These are phyloP conservation scores for Potamilus streckersoni DNA, from an alignment of 1,140 invertebrate genomes.

Conservation along the genomic window DNA sequence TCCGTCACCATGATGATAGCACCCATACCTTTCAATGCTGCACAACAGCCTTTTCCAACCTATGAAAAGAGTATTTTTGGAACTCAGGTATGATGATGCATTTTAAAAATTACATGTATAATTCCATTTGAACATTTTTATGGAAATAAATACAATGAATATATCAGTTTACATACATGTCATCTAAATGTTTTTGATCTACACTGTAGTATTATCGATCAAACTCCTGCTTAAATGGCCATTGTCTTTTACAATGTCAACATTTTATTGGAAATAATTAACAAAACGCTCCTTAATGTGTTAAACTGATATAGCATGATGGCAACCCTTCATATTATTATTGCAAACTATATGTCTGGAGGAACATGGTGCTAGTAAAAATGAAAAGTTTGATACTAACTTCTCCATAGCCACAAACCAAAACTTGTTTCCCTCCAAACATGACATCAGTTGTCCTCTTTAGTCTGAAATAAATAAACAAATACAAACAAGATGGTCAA, in stretches of 20 bases:
- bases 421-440: constrained; percentile 98
- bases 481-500: background rate
- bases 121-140: too few species aligned
- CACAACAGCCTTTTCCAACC: constrained; percentile 97
- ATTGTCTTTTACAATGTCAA: too few species aligned
- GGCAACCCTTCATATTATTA: background rate
- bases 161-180: too few species aligned
- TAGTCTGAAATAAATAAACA: constrained; percentile 74
- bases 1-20: constrained; percentile 96
- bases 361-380: background rate
- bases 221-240: too few species aligned
- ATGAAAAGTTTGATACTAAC: constrained; percentile 46
- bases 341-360: background rate
- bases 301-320: background rate
- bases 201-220: too few species aligned
- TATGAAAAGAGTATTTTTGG: constrained; percentile 34
- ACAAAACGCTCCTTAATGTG: too few species aligned
- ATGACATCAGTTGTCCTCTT: constrained; percentile 97
- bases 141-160: too few species aligned
- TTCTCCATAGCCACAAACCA: constrained; percentile 97
- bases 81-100: too few species aligned
- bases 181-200: too few species aligned
- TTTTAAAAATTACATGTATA: too few species aligned
- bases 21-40: constrained; percentile 93
- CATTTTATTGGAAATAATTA: too few species aligned